A percentile compares a stretch with the other conserved stretches of the same genome.
Conservation (phyloP, 2,797 vertebrate species). For the Gallinago nigripennis region DNA sequence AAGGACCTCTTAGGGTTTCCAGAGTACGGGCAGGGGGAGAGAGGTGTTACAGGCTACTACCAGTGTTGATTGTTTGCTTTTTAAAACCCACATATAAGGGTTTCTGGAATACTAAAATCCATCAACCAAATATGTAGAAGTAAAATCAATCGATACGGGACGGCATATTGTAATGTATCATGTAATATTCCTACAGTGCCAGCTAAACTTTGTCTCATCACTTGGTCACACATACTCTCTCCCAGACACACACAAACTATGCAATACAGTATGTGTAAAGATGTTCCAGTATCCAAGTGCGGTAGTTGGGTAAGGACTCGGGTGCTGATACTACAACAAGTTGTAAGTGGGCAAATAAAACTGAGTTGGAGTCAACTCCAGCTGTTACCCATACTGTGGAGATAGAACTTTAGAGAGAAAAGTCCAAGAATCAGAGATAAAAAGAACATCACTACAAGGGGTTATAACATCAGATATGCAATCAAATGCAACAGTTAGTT, state of each 20-base stretch:
- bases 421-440: neutral
- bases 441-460: neutral
- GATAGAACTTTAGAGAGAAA: neutral
- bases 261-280: neutral
- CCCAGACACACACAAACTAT: neutral
- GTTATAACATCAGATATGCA: constrained; percentile 35
- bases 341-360: neutral
- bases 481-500: constrained; percentile 39
- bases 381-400: neutral
- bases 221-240: neutral
- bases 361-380: neutral
- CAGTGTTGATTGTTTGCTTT: neutral
- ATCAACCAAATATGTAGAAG: neutral
- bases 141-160: neutral
- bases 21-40: neutral
- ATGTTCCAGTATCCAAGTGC: neutral
- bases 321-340: neutral
- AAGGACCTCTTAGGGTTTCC: neutral
- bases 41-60: neutral
- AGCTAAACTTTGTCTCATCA: constrained; percentile 7
- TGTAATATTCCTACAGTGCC: constrained; percentile 37
- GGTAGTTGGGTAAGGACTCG: neutral
- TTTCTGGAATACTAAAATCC: neutral
- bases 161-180: neutral
- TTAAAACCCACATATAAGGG: neutral